phyloP scores from a whole-genome alignment of 2,888 invertebrate species.

The Polia nebulosa region DNA sequence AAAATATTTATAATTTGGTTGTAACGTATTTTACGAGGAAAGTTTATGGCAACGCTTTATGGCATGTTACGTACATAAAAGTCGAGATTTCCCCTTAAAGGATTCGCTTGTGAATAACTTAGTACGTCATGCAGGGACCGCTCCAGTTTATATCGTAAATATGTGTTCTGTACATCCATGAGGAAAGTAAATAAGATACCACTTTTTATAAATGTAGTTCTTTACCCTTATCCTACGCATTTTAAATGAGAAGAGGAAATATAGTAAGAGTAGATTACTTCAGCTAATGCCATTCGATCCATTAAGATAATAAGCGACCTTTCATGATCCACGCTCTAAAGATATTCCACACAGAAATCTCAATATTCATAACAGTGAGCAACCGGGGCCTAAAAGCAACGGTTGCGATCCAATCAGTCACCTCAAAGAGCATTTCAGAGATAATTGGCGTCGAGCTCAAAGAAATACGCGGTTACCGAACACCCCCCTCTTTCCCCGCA shows the following conservation, averaged over 20 bases:
- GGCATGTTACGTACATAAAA: constrained; percentile 88
- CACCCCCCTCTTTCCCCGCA: constrained; percentile 66
- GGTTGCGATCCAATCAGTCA: constrained; percentile 83
- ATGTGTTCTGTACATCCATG: constrained; percentile 45
- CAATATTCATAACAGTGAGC: constrained; percentile 59
- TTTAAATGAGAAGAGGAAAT: neutral
- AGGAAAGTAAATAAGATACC: constrained; percentile 42
- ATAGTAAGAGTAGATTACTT: constrained; percentile 3
- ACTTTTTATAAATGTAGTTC: constrained; percentile 27
- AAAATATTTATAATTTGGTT: constrained; percentile 88
- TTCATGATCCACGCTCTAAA: constrained; percentile 23
- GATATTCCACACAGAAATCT: constrained; percentile 46
- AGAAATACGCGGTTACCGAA: constrained; percentile 69
- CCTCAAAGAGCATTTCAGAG: constrained; percentile 82
- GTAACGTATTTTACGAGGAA: constrained; percentile 83
- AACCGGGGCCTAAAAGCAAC: constrained; percentile 72
- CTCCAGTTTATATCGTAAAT: constrained; percentile 56
- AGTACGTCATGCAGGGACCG: constrained; percentile 74
- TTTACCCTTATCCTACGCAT: neutral
- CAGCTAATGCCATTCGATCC: constrained; percentile 13
- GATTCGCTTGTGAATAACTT: constrained; percentile 85
- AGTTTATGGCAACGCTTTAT: constrained; percentile 85
- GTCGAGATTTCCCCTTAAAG: constrained; percentile 87
- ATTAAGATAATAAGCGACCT: constrained; percentile 30
- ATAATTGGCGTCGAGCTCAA: constrained; percentile 83